A percentile compares a stretch with the other conserved stretches of the same genome.
Evolutionary conservation across 2,888 invertebrate genomes (phyloP).

Genomic region (Venustoraphidia nigricollis): DNA sequence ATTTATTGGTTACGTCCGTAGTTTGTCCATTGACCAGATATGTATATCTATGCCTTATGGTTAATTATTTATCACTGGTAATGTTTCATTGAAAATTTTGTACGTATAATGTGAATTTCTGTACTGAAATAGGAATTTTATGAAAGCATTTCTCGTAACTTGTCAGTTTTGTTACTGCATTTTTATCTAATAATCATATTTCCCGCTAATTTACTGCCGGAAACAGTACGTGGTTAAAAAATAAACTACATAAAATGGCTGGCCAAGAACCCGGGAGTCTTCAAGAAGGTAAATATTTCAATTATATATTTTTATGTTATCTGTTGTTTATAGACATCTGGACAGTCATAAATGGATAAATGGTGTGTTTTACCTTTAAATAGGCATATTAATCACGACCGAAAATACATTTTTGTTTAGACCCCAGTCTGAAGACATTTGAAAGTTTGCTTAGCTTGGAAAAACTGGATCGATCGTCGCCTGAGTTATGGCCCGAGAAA

Average conservation of each 20-base stretch:
- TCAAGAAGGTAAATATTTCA: slow-evolving; percentile 36
- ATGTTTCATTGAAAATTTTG: too few species aligned
- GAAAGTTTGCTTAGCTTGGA: slow-evolving; percentile 76
- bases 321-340: neutral
- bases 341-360: neutral
- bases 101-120: too few species aligned
- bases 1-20: too few species aligned
- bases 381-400: neutral
- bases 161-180: neutral
- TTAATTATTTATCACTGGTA: too few species aligned
- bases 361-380: neutral
- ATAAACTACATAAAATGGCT: slow-evolving; percentile 37
- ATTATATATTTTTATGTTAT: neutral
- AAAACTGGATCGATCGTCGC: slow-evolving; percentile 85
- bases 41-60: too few species aligned
- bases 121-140: too few species aligned
- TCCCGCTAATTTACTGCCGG: slow-evolving; percentile 2
- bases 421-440: slow-evolving; percentile 10
- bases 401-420: slow-evolving; percentile 1
- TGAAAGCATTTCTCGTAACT: too few species aligned
- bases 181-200: neutral
- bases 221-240: neutral
- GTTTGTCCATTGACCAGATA: too few species aligned
- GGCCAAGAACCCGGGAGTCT: slow-evolving; percentile 45
- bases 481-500: slow-evolving; percentile 92